A percentile compares a stretch with the other conserved stretches of the same genome.
phyloP scores from a whole-genome alignment of 2,797 vertebrate genomes.

The Platalea minor region DNA sequence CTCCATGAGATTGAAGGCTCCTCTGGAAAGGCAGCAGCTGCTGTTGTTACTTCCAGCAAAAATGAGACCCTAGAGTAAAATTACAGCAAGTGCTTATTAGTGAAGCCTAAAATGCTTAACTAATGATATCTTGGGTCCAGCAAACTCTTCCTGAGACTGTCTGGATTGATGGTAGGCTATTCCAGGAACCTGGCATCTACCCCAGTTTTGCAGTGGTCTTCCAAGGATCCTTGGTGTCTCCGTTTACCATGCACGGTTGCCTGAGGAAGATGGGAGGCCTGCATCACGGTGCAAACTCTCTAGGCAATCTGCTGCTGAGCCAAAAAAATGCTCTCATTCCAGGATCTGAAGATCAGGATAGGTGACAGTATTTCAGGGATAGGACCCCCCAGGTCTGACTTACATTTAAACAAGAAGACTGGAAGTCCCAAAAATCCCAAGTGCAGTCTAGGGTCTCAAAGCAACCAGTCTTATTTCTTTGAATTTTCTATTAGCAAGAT shows the following conservation, averaged over 20 bases:
- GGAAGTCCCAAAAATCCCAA: background rate
- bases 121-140: background rate
- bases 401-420: background rate
- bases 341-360: background rate
- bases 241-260: background rate
- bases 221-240: background rate
- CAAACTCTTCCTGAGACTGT: background rate
- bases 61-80: background rate
- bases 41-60: background rate
- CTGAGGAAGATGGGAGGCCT: background rate
- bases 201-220: background rate
- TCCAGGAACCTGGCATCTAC: background rate
- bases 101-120: conserved; percentile 17
- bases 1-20: background rate
- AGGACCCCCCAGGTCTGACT: background rate
- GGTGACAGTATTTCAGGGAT: background rate
- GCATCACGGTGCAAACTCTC: rapidly evolving
- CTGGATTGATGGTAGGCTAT: background rate
- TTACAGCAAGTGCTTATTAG: background rate
- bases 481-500: background rate
- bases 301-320: background rate
- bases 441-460: background rate
- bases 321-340: background rate
- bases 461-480: background rate
- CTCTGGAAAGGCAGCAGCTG: conserved; percentile 16